These are phyloP conservation scores for Melinaea menophilus DNA, from an alignment of 2,888 invertebrate species.

Conservation along the genomic window DNA sequence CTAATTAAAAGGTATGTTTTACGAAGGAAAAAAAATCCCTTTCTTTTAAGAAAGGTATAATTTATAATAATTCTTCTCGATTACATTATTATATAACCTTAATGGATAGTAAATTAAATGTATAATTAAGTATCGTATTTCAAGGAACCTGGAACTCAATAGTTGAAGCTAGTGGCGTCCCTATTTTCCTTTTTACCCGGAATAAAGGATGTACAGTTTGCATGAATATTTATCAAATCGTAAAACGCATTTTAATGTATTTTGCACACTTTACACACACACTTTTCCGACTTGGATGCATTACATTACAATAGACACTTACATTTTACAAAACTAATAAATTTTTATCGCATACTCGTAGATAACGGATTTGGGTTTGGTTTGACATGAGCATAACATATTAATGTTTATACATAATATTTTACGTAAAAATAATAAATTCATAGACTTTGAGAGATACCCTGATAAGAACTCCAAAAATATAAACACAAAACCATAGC, in stretches of 20 bases:
- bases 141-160: not conserved
- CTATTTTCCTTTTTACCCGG: slow-evolving; percentile 71
- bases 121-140: not conserved
- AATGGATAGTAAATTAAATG: too few relatives aligned
- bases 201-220: slow-evolving; percentile 73
- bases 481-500: too few relatives aligned
- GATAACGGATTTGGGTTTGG: not conserved
- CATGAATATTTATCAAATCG: slow-evolving; percentile 73
- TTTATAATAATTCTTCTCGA: too few relatives aligned
- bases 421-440: too few relatives aligned
- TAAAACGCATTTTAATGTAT: slow-evolving; percentile 71
- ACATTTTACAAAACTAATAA: slow-evolving; percentile 11
- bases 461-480: too few relatives aligned
- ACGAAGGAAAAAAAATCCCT: too few relatives aligned
- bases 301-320: slow-evolving; percentile 27
- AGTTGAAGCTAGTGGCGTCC: slow-evolving; percentile 43
- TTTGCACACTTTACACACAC: slow-evolving; percentile 49
- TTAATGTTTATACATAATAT: too few relatives aligned
- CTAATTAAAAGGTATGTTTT: too few relatives aligned
- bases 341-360: not conserved
- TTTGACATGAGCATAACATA: too few relatives aligned
- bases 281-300: slow-evolving; percentile 25
- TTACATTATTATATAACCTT: too few relatives aligned
- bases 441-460: too few relatives aligned
- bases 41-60: too few relatives aligned